These are phyloP conservation scores for Peromyscus californicus DNA, from an alignment of 2,113 vertebrate genomes.

Conservation along the genomic window DNA sequence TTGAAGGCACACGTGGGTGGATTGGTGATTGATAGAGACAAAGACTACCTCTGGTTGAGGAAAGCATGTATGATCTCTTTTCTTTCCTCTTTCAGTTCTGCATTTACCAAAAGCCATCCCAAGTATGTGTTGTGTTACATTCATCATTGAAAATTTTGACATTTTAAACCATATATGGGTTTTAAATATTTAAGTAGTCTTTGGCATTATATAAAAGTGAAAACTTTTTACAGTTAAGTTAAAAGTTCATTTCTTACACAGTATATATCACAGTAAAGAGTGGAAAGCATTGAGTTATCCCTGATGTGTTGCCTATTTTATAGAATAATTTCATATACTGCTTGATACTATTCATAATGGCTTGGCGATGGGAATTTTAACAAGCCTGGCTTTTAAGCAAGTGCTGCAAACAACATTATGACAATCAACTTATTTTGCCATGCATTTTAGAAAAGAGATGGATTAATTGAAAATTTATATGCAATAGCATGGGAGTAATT, in stretches of 20 bases:
- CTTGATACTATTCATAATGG: conserved; percentile 60
- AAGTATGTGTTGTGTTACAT: conserved; percentile 16
- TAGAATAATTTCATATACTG: conserved; percentile 56
- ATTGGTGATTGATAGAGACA: neutral
- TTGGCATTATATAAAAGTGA: neutral
- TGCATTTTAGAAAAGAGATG: conserved; percentile 75
- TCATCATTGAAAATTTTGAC: conserved; percentile 1
- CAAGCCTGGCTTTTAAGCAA: conserved; percentile 60
- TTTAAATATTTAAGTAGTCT: conserved; percentile 52
- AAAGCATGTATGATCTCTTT: conserved; percentile 42
- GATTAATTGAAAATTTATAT: conserved; percentile 84
- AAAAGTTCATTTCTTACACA: conserved; percentile 44
- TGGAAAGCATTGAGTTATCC: conserved; percentile 8
- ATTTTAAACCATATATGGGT: conserved; percentile 10
- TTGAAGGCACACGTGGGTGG: neutral
- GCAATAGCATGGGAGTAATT: conserved; percentile 78
- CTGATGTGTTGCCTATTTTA: conserved; percentile 44
- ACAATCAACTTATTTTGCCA: conserved; percentile 74
- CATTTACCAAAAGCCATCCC: conserved; percentile 43
- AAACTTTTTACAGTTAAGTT: neutral
- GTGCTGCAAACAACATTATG: conserved; percentile 20
- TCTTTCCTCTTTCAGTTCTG: neutral
- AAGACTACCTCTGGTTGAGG: neutral
- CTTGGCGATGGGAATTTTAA: conserved; percentile 59
- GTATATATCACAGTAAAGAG: conserved; percentile 8